Conservation (phyloP, 2,797 vertebrate species). For the Naso thynnoides region DNA sequence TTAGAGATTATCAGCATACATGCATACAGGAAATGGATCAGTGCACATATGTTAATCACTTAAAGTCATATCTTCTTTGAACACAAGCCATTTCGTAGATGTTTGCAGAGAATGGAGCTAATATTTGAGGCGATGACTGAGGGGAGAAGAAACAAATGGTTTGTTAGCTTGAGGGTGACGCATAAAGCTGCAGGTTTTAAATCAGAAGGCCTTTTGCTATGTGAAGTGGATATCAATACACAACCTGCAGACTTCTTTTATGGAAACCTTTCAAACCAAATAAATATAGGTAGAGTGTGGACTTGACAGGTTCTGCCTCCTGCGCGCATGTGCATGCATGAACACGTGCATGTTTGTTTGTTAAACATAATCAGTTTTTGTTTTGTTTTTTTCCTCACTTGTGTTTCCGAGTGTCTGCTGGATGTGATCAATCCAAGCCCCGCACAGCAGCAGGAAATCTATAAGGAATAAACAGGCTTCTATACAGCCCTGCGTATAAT, state of each 20-base stretch:
- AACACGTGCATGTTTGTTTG: slow-evolving; percentile 30
- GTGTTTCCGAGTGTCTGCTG: slow-evolving; percentile 63
- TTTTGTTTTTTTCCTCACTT: slow-evolving; percentile 47
- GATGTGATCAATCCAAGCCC: slow-evolving; percentile 68
- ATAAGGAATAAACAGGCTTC: slow-evolving; percentile 64
- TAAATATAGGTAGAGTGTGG: neutral
- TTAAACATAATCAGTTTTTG: slow-evolving; percentile 57
- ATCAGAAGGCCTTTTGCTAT: slow-evolving; percentile 42
- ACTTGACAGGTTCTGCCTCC: neutral
- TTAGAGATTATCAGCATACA: slow-evolving; percentile 61
- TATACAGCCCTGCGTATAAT: slow-evolving; percentile 58
- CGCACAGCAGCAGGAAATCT: slow-evolving; percentile 70
- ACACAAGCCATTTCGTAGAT: slow-evolving; percentile 43
- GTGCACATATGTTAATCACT: slow-evolving; percentile 45
- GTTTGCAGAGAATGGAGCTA: slow-evolving; percentile 20
- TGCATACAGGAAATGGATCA: slow-evolving; percentile 38
- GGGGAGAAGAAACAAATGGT: slow-evolving; percentile 34
- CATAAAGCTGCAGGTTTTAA: slow-evolving; percentile 28
- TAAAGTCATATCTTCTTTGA: slow-evolving; percentile 49
- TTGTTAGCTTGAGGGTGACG: slow-evolving; percentile 19
- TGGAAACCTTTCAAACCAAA: slow-evolving; percentile 39
- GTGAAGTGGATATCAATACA: slow-evolving; percentile 21
- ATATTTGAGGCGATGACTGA: slow-evolving; percentile 28
- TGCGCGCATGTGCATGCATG: neutral
- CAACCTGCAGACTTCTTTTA: neutral